A percentile compares a stretch with the other conserved stretches of the same genome.
These are phyloP conservation scores for Sitta europaea DNA, from an alignment of 2,113 vertebrate genomes.

Conservation along the genomic window DNA sequence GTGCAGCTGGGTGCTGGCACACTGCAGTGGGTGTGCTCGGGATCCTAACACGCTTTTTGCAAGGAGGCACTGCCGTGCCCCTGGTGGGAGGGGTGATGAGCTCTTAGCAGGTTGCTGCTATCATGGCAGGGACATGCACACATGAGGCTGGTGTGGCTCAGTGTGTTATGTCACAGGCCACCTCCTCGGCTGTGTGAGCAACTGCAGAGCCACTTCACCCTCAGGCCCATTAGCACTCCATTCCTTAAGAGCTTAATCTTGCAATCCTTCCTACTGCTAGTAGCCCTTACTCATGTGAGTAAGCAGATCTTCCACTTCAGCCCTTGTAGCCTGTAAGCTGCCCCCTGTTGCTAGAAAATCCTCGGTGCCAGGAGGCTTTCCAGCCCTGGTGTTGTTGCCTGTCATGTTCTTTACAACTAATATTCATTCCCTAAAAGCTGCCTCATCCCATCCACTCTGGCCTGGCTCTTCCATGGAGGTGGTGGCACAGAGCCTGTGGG, in stretches of 20 bases:
- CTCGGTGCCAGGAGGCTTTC: background rate
- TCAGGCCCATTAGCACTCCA: background rate
- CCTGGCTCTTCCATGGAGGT: background rate
- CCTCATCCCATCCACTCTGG: background rate
- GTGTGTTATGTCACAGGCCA: background rate
- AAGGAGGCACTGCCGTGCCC: background rate
- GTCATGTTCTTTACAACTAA: background rate
- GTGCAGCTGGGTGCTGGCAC: background rate
- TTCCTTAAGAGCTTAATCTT: conserved; percentile 1
- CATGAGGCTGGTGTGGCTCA: background rate
- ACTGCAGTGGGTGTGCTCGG: background rate
- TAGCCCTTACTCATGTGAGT: background rate
- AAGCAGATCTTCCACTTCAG: background rate
- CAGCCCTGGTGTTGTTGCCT: background rate
- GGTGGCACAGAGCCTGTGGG: background rate
- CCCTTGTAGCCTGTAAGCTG: background rate
- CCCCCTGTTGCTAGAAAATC: background rate
- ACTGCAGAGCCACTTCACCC: background rate
- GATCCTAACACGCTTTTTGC: background rate
- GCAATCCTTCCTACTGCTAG: background rate
- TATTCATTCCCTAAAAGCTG: background rate
- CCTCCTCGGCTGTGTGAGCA: background rate
- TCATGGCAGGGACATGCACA: background rate
- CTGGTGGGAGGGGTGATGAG: background rate
- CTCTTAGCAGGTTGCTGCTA: background rate